Evolutionary conservation across 2,113 vertebrate species (phyloP).

Genomic region (Corythaixoides concolor): DNA sequence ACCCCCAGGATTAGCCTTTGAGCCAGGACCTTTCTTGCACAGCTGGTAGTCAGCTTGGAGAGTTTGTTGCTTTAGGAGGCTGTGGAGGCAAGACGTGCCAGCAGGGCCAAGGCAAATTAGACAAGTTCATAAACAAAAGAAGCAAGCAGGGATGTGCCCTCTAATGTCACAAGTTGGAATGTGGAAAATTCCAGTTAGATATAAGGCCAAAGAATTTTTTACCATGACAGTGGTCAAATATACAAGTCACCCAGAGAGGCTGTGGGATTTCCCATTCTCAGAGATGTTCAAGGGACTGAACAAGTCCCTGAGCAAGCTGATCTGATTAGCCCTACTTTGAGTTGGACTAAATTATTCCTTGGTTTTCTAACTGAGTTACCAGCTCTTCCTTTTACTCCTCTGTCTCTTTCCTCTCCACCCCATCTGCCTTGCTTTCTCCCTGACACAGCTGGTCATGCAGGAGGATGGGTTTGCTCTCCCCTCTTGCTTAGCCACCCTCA

Average conservation of each 20-base stretch:
- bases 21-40: not conserved
- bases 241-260: not conserved
- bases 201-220: not conserved
- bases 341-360: not conserved
- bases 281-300: not conserved
- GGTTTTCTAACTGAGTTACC: not conserved
- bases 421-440: not conserved
- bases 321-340: not conserved
- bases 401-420: not conserved
- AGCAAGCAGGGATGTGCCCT: constrained; percentile 40
- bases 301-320: not conserved
- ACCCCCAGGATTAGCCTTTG: not conserved
- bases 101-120: not conserved
- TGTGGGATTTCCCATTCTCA: not conserved
- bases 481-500: not conserved
- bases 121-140: constrained; percentile 23
- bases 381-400: not conserved
- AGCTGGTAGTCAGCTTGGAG: not conserved
- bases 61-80: not conserved
- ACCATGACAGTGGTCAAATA: not conserved
- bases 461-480: not conserved
- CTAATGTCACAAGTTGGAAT: constrained; percentile 35
- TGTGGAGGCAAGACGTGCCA: not conserved
- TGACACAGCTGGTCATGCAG: not conserved
- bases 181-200: constrained; percentile 16